Evolutionary conservation across 2,797 vertebrate species (phyloP).

Genomic region (Fringilla coelebs): DNA sequence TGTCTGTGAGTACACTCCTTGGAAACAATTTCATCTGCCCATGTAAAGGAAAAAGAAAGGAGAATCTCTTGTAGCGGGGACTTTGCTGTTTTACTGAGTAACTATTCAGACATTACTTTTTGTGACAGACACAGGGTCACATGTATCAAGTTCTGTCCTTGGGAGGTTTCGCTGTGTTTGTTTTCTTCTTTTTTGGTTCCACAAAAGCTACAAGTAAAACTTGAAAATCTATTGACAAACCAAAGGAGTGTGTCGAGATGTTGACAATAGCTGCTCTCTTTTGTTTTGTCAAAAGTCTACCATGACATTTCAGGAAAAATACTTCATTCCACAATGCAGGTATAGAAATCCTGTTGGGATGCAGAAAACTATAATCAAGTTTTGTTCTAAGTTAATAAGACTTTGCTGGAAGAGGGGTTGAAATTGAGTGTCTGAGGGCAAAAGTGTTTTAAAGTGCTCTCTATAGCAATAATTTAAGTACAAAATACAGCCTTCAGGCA

Average conservation of each 20-base stretch:
- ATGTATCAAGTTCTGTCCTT: neutral
- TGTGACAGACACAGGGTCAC: neutral
- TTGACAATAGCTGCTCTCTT: neutral
- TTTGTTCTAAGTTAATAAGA: neutral
- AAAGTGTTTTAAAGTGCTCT: slow-evolving; percentile 10
- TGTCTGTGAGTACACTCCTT: neutral
- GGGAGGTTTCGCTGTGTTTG: neutral
- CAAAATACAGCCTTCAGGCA: neutral
- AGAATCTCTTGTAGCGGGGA: neutral
- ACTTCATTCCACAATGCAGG: neutral
- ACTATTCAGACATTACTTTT: neutral
- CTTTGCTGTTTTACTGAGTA: neutral
- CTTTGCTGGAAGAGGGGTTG: neutral
- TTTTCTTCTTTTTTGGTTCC: neutral
- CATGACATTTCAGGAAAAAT: neutral
- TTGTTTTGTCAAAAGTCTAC: neutral
- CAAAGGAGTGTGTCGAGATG: neutral
- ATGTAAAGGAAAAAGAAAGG: neutral
- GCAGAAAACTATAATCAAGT: neutral
- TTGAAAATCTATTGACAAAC: neutral
- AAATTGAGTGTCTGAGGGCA: neutral
- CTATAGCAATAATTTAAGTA: slow-evolving; percentile 9
- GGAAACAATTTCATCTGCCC: neutral
- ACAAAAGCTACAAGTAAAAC: neutral
- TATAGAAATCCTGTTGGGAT: neutral